phyloP scores from a whole-genome alignment of 2,113 vertebrate genomes.

The Mesocricetus auratus region DNA sequence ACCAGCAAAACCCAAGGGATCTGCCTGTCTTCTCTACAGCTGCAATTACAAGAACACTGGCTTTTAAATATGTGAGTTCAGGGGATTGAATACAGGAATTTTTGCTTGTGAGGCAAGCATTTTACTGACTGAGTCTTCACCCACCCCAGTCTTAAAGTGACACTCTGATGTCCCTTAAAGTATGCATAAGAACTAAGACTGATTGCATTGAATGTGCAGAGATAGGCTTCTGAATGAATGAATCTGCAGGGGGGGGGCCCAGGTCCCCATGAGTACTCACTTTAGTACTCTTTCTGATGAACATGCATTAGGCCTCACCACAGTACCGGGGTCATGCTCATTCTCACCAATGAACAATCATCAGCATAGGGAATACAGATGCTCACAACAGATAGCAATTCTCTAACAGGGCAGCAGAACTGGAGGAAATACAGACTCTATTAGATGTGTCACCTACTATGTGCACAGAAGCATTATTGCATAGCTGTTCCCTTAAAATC shows the following conservation, averaged over 20 bases:
- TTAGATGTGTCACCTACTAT: constrained; percentile 28
- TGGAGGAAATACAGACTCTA: not conserved
- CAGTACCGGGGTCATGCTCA: too few relatives aligned
- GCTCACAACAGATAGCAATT: not conserved
- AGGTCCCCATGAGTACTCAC: not conserved
- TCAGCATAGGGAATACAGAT: not conserved
- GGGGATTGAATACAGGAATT: not conserved
- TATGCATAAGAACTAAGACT: not conserved
- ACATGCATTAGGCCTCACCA: not conserved
- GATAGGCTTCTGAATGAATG: not conserved
- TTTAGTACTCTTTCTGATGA: not conserved
- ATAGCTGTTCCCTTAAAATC: constrained; percentile 59
- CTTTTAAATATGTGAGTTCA: not conserved
- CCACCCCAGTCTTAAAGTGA: not conserved
- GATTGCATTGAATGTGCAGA: not conserved
- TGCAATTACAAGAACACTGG: too few relatives aligned
- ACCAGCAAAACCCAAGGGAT: not conserved
- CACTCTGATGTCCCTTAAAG: not conserved
- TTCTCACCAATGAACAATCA: not conserved
- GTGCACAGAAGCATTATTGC: not conserved
- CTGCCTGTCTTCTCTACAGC: not conserved
- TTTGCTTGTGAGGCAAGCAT: not conserved
- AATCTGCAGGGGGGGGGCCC: not conserved
- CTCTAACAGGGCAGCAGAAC: not conserved
- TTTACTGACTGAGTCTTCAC: too few relatives aligned